These are phyloP conservation scores for Myathropa florea DNA, from an alignment of 2,888 invertebrate genomes.

Conservation along the genomic window DNA sequence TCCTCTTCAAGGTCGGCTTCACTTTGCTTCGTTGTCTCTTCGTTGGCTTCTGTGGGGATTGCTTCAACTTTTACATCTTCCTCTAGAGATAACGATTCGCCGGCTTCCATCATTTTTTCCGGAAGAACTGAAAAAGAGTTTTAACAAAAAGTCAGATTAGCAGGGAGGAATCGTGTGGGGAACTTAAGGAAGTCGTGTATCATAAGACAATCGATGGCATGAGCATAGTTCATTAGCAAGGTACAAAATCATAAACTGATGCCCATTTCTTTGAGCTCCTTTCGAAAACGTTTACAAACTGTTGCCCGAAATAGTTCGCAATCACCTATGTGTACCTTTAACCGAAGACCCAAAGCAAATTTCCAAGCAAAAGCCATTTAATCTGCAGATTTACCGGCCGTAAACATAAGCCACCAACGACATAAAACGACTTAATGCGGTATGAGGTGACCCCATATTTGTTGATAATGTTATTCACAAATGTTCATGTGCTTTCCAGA, in stretches of 20 bases:
- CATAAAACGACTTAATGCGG: not conserved
- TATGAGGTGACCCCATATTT: not conserved
- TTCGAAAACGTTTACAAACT: no score
- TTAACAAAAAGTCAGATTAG: not conserved
- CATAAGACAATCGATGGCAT: not conserved
- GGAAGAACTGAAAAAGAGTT: not conserved
- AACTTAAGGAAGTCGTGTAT: not conserved
- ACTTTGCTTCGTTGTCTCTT: not conserved
- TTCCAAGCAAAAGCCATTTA: no score
- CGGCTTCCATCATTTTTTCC: conserved; percentile 20
- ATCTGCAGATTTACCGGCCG: not conserved
- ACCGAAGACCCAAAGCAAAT: not conserved
- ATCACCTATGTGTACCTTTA: not conserved
- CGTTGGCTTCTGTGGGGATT: conserved; percentile 11
- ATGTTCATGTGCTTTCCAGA: not conserved
- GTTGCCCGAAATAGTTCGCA: no score
- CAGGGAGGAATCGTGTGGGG: no score
- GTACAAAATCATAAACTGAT: no score
- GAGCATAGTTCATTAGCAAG: not conserved
- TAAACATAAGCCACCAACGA: not conserved
- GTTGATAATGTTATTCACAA: not conserved
- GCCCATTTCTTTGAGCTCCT: no score
- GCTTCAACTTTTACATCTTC: conserved; percentile 53
- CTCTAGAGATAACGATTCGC: conserved; percentile 28
- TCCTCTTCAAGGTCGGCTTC: conserved; percentile 18